Conservation (phyloP, 2,888 invertebrate species). For the Trichacis sp. region DNA sequence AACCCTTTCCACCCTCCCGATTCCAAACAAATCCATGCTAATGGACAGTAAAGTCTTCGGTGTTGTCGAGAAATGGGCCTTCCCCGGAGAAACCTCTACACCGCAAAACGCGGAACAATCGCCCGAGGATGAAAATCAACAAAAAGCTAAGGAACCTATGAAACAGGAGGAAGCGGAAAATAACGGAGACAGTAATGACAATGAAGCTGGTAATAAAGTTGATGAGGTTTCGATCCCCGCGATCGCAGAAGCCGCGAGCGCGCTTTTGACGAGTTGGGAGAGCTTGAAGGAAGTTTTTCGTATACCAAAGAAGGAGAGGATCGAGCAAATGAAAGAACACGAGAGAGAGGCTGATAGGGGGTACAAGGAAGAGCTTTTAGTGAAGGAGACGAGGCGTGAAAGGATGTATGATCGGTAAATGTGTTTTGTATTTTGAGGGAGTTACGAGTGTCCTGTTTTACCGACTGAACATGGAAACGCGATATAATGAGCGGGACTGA, state of each 20-base stretch:
- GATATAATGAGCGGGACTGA: too few relatives aligned
- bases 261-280: slow-evolving; percentile 82
- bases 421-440: not conserved
- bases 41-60: slow-evolving; percentile 91
- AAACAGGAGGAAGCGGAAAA: slow-evolving; percentile 51
- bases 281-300: slow-evolving; percentile 83
- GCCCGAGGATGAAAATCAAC: slow-evolving; percentile 63
- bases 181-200: slow-evolving; percentile 54
- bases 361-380: slow-evolving; percentile 66
- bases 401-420: slow-evolving; percentile 64
- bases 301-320: slow-evolving; percentile 93
- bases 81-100: too few relatives aligned
- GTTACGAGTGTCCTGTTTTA: too few relatives aligned
- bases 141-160: slow-evolving; percentile 47
- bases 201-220: slow-evolving; percentile 41
- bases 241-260: slow-evolving; percentile 72
- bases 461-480: too few relatives aligned
- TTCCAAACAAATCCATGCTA: slow-evolving; percentile 92
- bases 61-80: slow-evolving; percentile 87
- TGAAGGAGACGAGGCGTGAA: slow-evolving; percentile 59
- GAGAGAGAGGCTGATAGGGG: slow-evolving; percentile 83
- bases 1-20: slow-evolving; percentile 87
- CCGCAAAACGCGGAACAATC: too few relatives aligned
- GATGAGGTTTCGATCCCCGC: slow-evolving; percentile 42
- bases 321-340: slow-evolving; percentile 95